These are phyloP conservation scores for Coluber constrictor DNA, from an alignment of 2,797 vertebrate genomes.

Conservation along the genomic window DNA sequence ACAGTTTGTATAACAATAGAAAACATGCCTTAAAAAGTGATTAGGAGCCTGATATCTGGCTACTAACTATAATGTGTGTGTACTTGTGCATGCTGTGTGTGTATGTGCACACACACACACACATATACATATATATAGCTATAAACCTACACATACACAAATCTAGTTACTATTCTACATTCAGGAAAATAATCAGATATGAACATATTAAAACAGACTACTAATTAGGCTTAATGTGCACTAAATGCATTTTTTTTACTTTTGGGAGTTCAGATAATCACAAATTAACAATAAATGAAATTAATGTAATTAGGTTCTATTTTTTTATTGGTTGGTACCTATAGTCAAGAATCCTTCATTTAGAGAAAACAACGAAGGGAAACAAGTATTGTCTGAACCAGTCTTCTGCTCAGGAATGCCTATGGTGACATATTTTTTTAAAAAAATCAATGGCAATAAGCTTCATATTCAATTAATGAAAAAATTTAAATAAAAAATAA, in stretches of 20 bases:
- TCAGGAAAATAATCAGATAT: not conserved
- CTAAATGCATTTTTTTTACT: not conserved
- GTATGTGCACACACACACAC: too few relatives aligned
- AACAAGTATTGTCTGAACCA: not conserved
- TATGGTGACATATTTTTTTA: not conserved
- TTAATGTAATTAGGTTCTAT: not conserved
- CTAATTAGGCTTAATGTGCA: not conserved
- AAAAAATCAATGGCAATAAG: not conserved
- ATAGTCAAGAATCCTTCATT: not conserved
- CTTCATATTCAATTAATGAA: not conserved
- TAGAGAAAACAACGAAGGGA: not conserved
- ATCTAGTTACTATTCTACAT: not conserved
- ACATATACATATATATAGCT: not conserved
- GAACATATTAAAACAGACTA: not conserved
- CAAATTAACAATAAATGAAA: not conserved
- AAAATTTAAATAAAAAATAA: not conserved
- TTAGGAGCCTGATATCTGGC: not conserved
- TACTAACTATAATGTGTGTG: not conserved
- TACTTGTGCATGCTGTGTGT: not conserved
- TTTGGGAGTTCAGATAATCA: not conserved
- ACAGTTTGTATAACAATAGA: not conserved
- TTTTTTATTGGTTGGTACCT: not conserved
- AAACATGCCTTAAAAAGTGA: not conserved
- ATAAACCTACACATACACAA: not conserved
- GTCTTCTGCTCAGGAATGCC: not conserved